These are phyloP conservation scores for Heliconius hewitsoni DNA, from an alignment of 1,140 invertebrate genomes.

Conservation along the genomic window DNA sequence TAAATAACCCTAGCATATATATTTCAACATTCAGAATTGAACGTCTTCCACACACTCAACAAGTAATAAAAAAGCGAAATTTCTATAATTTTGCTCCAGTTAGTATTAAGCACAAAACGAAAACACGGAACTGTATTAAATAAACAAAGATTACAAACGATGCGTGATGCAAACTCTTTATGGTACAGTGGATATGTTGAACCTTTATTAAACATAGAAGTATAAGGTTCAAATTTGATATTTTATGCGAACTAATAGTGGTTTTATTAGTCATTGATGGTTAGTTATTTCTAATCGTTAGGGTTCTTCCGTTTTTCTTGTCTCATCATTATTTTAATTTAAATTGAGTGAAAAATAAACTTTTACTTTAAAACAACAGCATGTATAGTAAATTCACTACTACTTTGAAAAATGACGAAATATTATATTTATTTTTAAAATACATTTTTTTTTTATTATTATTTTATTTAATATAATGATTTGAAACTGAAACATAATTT, in stretches of 20 bases:
- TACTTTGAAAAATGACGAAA: no score
- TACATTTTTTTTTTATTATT: no score
- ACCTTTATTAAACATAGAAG: background rate
- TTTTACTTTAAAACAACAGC: no score
- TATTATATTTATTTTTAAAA: no score
- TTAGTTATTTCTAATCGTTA: no score
- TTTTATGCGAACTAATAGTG: no score
- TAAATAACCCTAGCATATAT: background rate
- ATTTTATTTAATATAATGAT: background rate
- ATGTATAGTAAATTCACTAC: no score
- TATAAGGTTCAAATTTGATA: background rate
- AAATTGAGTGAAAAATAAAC: no score
- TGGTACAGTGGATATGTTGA: background rate
- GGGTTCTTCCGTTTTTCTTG: no score
- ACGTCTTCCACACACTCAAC: background rate
- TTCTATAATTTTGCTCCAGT: constrained; percentile 14
- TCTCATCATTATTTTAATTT: no score
- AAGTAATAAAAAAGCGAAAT: constrained; percentile 7
- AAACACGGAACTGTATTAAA: constrained; percentile 5
- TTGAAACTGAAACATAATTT: background rate
- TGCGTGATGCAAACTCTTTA: background rate
- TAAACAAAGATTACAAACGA: background rate
- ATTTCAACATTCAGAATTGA: background rate
- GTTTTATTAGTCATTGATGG: no score
- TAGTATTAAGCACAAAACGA: constrained; percentile 6